phyloP scores from a whole-genome alignment of 2,113 vertebrate species.

The Tragelaphus imberbis region DNA sequence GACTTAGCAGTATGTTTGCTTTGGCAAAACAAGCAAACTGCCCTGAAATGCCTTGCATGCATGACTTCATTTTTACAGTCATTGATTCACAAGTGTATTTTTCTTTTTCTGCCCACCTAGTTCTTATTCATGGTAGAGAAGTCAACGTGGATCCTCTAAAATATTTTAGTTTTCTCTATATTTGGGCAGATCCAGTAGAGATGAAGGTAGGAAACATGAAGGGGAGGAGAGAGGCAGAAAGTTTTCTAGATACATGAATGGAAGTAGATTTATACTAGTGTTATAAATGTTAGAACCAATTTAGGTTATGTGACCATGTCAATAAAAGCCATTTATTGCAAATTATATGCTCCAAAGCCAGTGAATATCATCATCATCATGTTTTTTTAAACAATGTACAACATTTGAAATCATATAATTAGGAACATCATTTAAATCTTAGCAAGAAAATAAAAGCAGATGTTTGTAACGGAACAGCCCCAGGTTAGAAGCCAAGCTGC shows the following conservation, averaged over 20 bases:
- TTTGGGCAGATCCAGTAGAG: background rate
- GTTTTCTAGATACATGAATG: background rate
- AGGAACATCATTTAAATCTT: conserved; percentile 37
- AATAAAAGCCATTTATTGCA: conserved; percentile 7
- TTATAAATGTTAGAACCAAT: background rate
- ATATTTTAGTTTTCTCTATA: conserved; percentile 11
- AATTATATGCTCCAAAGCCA: conserved; percentile 11
- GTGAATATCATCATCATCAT: background rate
- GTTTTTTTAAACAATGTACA: conserved; percentile 3
- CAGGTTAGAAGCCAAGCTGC: background rate
- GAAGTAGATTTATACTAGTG: background rate
- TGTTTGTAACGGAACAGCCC: conserved; percentile 25
- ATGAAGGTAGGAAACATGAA: background rate
- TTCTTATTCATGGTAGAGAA: background rate
- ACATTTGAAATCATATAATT: conserved; percentile 44
- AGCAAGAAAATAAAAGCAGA: conserved; percentile 49
- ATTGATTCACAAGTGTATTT: background rate
- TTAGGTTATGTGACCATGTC: background rate
- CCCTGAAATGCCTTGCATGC: background rate
- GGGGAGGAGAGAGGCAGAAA: background rate
- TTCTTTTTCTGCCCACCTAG: conserved; percentile 8
- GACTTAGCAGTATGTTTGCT: too few relatives aligned
- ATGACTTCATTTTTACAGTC: conserved; percentile 22
- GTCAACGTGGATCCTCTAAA: background rate
- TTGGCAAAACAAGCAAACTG: conserved; percentile 39